A percentile compares a stretch with the other conserved stretches of the same genome.
Conservation (phyloP, 2,888 invertebrate genomes). For the Leuctra nigra region DNA sequence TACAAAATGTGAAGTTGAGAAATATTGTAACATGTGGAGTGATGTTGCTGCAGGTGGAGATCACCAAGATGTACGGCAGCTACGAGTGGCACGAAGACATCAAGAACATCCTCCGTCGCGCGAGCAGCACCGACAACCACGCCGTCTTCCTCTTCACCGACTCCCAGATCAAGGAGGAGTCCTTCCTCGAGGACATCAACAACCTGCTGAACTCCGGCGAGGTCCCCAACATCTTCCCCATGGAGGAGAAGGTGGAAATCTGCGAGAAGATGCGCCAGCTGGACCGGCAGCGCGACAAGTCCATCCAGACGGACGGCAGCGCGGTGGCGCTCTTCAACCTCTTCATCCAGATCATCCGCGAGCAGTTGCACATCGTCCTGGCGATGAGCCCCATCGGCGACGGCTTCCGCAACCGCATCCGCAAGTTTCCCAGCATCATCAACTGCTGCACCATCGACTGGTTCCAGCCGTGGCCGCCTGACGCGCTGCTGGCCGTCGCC, state of each 20-base stretch:
- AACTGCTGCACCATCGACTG: slow-evolving; percentile 96
- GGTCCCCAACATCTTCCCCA: slow-evolving; percentile 80
- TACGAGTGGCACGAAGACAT: slow-evolving; percentile 90
- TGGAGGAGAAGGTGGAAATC: slow-evolving; percentile 83
- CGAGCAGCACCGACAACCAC: slow-evolving; percentile 76
- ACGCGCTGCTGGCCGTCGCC: slow-evolving; percentile 84
- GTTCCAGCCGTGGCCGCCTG: slow-evolving; percentile 95
- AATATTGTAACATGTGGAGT: too few relatives aligned
- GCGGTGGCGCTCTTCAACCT: slow-evolving; percentile 85
- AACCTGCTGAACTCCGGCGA: slow-evolving; percentile 90
- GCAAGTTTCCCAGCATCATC: slow-evolving; percentile 88
- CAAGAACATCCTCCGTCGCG: slow-evolving; percentile 70
- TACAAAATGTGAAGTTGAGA: too few relatives aligned
- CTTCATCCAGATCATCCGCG: slow-evolving; percentile 76
- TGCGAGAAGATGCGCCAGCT: slow-evolving; percentile 86
- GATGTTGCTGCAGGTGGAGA: slow-evolving; percentile 81
- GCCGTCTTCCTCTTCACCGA: slow-evolving; percentile 89
- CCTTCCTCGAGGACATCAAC: slow-evolving; percentile 87
- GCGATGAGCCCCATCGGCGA: slow-evolving; percentile 90
- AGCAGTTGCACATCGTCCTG: slow-evolving; percentile 83
- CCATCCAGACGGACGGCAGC: slow-evolving; percentile 85
- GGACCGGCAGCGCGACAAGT: slow-evolving; percentile 81
- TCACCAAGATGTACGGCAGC: slow-evolving; percentile 75
- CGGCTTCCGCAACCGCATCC: slow-evolving; percentile 68
- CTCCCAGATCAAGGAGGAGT: slow-evolving; percentile 88